Base-by-base conservation (phyloP, 2,797 vertebrate species). In the Helicolenus hilgendorfi region DNA sequence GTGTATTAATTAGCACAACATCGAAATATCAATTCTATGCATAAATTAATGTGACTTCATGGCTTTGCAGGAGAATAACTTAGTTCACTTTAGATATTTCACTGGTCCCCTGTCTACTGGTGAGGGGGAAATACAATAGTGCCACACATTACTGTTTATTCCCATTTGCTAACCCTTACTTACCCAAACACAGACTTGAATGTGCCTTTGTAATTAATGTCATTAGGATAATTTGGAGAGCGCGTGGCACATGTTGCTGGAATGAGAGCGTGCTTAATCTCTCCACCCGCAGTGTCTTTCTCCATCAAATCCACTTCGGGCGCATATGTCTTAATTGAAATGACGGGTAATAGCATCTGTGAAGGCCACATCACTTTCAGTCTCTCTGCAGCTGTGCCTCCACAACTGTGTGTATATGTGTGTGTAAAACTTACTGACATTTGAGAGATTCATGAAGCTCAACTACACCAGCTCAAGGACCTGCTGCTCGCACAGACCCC, bases 251-350 rank as follows among this genome's bases (percentile, higher is more conserved):
- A 90, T 92, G 94, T 95, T 95, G 92, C 89, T 83, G 86, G 89
- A 95, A 91, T 81, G 87, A 94, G 84, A 81, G 91, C 60, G n/a
- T 77, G 67, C 63, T 90, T 96, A 95, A 96, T 97, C 92, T 94
- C 88, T 94, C 85, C 90, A 92, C 93, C 92, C 74, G 72, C 90
- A 65, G 90, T 81, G 93, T 95, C 93, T 94, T 89, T 81, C 91
- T 89, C 88, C 92, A 91, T 95, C 94, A 94, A 81, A 93, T 90
- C 89, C 87, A 88, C 75, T n/a, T 86, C 36, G 63, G 84, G 81
- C 70, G 18, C 87, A 91, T 92, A 89, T 83, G 88, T 94, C 94
- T 93, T 96, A 94, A 97, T 96, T 96, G 92, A 95, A 96, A 96
- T 92, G 89, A 89, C 81, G 89, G 78, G 70, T 94, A 96, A 94